phyloP scores from a whole-genome alignment of 2,888 invertebrate genomes.

The Lagria hirta region DNA sequence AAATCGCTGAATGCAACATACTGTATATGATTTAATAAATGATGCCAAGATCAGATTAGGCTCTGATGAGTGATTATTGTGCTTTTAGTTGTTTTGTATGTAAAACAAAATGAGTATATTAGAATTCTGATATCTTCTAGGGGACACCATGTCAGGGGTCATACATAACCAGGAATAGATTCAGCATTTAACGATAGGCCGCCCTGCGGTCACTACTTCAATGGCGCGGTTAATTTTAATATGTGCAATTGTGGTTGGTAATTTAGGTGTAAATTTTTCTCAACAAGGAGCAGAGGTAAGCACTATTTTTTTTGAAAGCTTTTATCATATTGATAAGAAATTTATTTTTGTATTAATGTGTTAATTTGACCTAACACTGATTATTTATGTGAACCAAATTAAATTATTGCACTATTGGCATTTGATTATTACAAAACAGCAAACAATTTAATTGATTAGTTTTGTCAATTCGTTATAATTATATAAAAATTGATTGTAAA shows the following conservation, averaged over 20 bases:
- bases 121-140: slow-evolving; percentile 36
- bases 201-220: slow-evolving; percentile 42
- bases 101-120: slow-evolving; percentile 29
- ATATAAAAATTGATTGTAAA: too few relatives aligned
- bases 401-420: too few relatives aligned
- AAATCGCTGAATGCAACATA: slow-evolving; percentile 6
- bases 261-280: slow-evolving; percentile 6
- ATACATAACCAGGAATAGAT: slow-evolving; percentile 47
- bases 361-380: too few relatives aligned
- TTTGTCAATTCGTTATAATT: too few relatives aligned
- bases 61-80: slow-evolving; percentile 22
- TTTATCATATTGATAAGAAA: too few relatives aligned
- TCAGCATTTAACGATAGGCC: slow-evolving; percentile 45
- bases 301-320: background rate
- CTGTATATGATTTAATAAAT: slow-evolving; percentile 14
- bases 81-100: slow-evolving; percentile 23
- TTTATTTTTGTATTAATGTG: too few relatives aligned
- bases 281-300: slow-evolving; percentile 12
- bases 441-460: too few relatives aligned
- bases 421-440: too few relatives aligned
- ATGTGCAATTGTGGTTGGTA: slow-evolving; percentile 24
- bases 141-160: slow-evolving; percentile 45
- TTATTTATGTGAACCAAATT: too few relatives aligned
- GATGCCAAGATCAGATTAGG: slow-evolving; percentile 25
- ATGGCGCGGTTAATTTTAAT: slow-evolving; percentile 40